Evolutionary conservation across 35 echinoderm and acorn worm genomes (phyloP), one percentile per base, ranked within the genome.

Genomic region (Heliocidaris erythrogramma): DNA sequence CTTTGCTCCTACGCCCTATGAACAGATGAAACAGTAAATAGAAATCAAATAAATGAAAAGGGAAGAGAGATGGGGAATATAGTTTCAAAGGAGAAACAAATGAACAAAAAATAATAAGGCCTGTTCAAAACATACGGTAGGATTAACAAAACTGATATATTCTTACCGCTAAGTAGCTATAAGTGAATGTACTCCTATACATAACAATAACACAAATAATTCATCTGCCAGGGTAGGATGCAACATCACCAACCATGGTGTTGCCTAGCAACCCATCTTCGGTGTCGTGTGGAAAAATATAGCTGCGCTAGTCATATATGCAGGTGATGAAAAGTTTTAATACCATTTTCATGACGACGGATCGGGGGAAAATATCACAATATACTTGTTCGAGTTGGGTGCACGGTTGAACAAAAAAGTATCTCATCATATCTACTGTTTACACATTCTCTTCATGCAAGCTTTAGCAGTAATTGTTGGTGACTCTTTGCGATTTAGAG

Each of bases 301-400:
- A 78, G 27, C 65, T n/a, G 18, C 65, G 65, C n/a, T 7, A 24
- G 21, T 78, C 18, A 78, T 78, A 78, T 18, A 78, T 21, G 65
- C 65, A 78, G 65, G 65, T 78, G 65, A 17, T 29, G 52, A 78
- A 78, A 78, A 78, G 65, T 78, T 78, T 78, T 78, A 78, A 78
- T n/a, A n/a, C 65, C 65, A 78, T 18, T 78, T 27, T 78, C 65
- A 78, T 78, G 65, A 78, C 65, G 65, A 78, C 65, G 65, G 27
- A 78, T 78, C 65, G 18, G 65, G 65, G 65, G 5, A 27, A 78
- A 78, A 78, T 78, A 78, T 78, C 65, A 78, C 21, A 27, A n/a
- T 78, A n/a, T 78, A 78, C 65, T 78, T 78, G 21, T 27, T 18
- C 7, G 27, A 78, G 65, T 7, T 78, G 65, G 21, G 27, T 78